Conservation (phyloP, 2,888 invertebrate species). For the Cybosia mesomella region DNA sequence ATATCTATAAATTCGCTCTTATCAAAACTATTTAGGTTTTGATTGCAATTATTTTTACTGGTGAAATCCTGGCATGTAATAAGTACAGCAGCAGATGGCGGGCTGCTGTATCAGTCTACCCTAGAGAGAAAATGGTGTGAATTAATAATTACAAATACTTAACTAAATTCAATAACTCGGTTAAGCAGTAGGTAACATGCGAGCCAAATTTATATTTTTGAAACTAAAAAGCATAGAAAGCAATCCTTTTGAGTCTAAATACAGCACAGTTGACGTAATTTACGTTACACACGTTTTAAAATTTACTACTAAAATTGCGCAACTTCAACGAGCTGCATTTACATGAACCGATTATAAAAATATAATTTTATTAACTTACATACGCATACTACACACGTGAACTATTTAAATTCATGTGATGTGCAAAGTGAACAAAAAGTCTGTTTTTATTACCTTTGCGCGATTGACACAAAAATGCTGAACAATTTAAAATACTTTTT, state of each 20-base stretch:
- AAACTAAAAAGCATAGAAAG: neutral
- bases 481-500: neutral
- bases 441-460: neutral
- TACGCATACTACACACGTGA: neutral
- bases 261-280: neutral
- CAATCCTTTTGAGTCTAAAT: neutral
- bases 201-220: too few relatives aligned
- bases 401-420: neutral
- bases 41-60: too few relatives aligned
- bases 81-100: too few relatives aligned
- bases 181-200: neutral
- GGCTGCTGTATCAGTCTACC: too few relatives aligned
- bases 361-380: constrained; percentile 2
- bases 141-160: neutral
- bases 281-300: neutral
- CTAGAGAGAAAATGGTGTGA: too few relatives aligned
- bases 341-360: neutral
- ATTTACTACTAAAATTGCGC: neutral
- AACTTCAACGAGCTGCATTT: neutral
- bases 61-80: too few relatives aligned
- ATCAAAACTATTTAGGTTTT: too few relatives aligned
- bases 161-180: neutral
- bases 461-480: neutral
- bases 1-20: too few relatives aligned
- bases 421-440: constrained; percentile 1